Base-by-base conservation (phyloP, 2,888 invertebrate genomes). In the Coelinius sp. region DNA sequence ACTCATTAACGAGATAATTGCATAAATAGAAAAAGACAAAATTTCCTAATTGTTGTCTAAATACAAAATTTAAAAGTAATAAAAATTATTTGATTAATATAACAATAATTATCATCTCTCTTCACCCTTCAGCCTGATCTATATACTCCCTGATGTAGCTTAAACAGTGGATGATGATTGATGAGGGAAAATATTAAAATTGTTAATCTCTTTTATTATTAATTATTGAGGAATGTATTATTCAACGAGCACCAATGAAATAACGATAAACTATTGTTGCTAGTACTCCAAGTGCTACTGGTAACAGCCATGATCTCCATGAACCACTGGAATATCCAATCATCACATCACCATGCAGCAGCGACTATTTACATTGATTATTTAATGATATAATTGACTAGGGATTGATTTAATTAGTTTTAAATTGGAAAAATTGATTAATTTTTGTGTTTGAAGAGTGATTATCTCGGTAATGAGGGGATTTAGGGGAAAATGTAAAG, bases 241-340 rank as follows among this genome's bases (percentile, higher is more conserved):
- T 75, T 79, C 83, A 87, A 46, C 82, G 85, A 71, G 82, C 75
- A 67, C 80, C 84, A 79, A 88, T 86, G 81, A 88, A 89, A 75
- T 86, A 88, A 80, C 89, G 85, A 82, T 89, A 89, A 77, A 89
- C 81, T 68, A 89, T 83, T 12, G 89, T 89, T 41, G 88, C 89
- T 64, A 89, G 78, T 22, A 89, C 81, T 41, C 89, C 89, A 56
- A 89, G 81, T 22, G 87, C 86, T 31, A 89, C 83, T 22, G 89
- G 88, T 76, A 89, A 85, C 81, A 89, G 81, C 89, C 89, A 89
- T 17, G 89, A 88, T 78, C 86, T 88, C 89, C 88, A 89, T 73
- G 88, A 86, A 71, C 83, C 84, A 82, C 88, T 89, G 86, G 80
- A 89, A 88, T 84, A 85, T 76, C 80, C 82, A 87, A 84, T 82